Base-by-base conservation (phyloP, 2,797 vertebrate genomes). In the Fistularia tabacaria region DNA sequence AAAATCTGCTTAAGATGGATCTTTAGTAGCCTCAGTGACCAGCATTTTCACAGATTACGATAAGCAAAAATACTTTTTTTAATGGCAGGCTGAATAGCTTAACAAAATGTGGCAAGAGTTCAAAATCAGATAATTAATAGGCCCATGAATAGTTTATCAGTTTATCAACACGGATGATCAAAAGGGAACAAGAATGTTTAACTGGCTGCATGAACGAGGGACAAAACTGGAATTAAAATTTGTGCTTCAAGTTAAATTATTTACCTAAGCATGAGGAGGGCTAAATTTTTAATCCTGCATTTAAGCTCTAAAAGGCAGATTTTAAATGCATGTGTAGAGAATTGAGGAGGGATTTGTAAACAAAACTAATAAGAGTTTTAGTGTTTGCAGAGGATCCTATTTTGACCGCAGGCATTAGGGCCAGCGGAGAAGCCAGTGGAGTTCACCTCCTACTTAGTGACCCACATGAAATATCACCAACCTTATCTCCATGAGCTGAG, bases 111-210 rank as follows among this genome's bases (percentile, higher is more conserved):
- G 69, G 62, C 57, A 63, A 41, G 37, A 36, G 39, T 45, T 66
- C 61, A 59, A 45, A 62, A 49, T 71, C 61, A 59, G n/a, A n/a
- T n/a, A n/a, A n/a, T n/a, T 77, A 77, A 78, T 48, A 40, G 41
- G 45, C 3, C 47, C 57, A 54, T 57, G 48, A 68, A 73, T 64
- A 59, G 39, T 62, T 73, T 60, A 46, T 75, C 59, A 63, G 74
- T 73, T 63, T 36, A 25, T 73, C 15, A 54, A 55, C 63, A 54
- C 76, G 58, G 1, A 52, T 62, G 45, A 67, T 41, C 36, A 62
- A 39, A 45, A 25, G 45, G 48, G 59, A 62, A 63, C 59, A 47
- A 48, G 0, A 7, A 25, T 51, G 55, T 44, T 63, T 55, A 54
- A 6, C 9, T 42, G 49, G 42, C 57, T 37, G 4, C 46, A 49